These are phyloP conservation scores for Uria aalge DNA, from an alignment of 2,113 vertebrate species.

Conservation along the genomic window DNA sequence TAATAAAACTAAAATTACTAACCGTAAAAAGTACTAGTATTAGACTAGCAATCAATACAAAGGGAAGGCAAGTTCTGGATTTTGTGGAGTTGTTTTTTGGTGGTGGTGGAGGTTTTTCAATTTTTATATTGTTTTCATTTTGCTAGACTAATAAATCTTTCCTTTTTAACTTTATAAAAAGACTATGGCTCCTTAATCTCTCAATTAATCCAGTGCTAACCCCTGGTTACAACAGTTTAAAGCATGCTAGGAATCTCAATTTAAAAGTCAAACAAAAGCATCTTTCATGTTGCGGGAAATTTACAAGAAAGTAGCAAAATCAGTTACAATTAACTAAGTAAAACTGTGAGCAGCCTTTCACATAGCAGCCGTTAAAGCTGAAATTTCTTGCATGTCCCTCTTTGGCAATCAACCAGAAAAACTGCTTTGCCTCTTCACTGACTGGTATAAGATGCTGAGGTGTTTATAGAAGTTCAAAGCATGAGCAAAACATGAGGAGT, in stretches of 20 bases:
- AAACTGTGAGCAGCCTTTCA: background rate
- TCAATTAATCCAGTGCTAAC: slow-evolving; percentile 34
- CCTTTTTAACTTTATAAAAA: background rate
- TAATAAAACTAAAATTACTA: background rate
- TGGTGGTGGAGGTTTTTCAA: background rate
- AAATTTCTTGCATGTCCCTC: background rate
- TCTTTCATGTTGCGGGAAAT: slow-evolving; percentile 14
- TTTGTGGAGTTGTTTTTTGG: background rate
- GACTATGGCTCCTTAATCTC: slow-evolving; percentile 14
- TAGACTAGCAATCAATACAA: background rate
- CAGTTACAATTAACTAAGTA: background rate
- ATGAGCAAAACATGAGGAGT: background rate
- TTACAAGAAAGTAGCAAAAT: slow-evolving; percentile 15
- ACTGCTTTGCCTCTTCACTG: background rate
- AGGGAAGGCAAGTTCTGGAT: background rate
- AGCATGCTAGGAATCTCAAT: slow-evolving; percentile 53
- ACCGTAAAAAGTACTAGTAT: background rate
- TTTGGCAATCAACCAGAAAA: background rate
- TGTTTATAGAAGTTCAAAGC: slow-evolving; percentile 33
- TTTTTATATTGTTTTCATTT: background rate
- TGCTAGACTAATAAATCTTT: background rate
- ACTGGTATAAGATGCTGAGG: slow-evolving; percentile 5
- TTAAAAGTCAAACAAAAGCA: slow-evolving; percentile 35
- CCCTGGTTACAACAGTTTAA: background rate
- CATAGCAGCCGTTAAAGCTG: background rate